Evolutionary conservation across 2,888 invertebrate species (phyloP).

Genomic region (Acleris sparsana): DNA sequence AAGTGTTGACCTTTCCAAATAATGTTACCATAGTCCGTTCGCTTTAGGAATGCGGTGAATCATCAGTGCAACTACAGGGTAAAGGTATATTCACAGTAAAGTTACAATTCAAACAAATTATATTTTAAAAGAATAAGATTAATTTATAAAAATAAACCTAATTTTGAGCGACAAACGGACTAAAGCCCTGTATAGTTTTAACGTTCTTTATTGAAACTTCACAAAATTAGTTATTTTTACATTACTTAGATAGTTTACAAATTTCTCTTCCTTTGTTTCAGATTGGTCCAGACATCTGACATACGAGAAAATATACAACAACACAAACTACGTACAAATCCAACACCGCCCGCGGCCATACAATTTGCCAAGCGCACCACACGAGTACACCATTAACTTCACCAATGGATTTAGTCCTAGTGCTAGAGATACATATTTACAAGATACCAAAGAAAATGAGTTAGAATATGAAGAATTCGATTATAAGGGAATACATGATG

Average conservation of each 20-base stretch:
- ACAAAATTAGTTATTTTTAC: too few species aligned
- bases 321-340: slow-evolving; percentile 66
- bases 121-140: too few species aligned
- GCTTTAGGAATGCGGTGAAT: too few species aligned
- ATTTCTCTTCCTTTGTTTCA: slow-evolving; percentile 52
- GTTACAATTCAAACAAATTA: too few species aligned
- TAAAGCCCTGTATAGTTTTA: too few species aligned
- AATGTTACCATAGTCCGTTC: too few species aligned
- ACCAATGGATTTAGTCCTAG: slow-evolving; percentile 43
- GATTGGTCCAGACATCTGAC: slow-evolving; percentile 59
- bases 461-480: slow-evolving; percentile 49
- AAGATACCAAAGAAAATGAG: slow-evolving; percentile 55
- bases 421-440: slow-evolving; percentile 34
- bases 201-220: too few species aligned
- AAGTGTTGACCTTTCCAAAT: too few species aligned
- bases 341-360: slow-evolving; percentile 54
- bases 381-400: slow-evolving; percentile 42
- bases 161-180: too few species aligned
- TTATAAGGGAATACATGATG: slow-evolving; percentile 40
- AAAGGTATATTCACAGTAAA: too few species aligned
- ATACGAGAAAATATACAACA: slow-evolving; percentile 70
- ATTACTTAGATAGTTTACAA: background rate
- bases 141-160: too few species aligned
- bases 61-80: too few species aligned
- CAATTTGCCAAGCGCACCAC: slow-evolving; percentile 44